These are phyloP conservation scores for Zaprionus africanus DNA, from an alignment of 1,140 invertebrate genomes.

Conservation along the genomic window DNA sequence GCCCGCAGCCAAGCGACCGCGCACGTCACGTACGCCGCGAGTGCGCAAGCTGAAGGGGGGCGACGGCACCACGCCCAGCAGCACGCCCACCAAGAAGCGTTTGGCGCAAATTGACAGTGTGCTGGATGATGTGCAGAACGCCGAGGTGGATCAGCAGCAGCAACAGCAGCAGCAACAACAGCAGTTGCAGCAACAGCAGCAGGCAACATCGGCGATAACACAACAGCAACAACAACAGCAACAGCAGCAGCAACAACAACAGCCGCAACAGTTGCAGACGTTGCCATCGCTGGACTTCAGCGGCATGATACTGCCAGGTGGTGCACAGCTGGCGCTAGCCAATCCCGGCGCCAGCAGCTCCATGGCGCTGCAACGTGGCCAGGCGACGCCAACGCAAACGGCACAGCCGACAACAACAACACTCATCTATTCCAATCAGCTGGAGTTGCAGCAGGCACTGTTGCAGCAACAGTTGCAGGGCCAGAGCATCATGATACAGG, in stretches of 20 bases:
- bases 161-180: slow-evolving; percentile 40
- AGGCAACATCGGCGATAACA: slow-evolving; percentile 44
- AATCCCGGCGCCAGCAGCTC: slow-evolving; percentile 74
- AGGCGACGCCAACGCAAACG: slow-evolving; percentile 53
- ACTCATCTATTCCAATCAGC: slow-evolving; percentile 79
- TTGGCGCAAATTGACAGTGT: slow-evolving; percentile 80
- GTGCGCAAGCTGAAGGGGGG: slow-evolving; percentile 65
- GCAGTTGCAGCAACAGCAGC: slow-evolving; percentile 53
- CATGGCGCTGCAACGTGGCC: slow-evolving; percentile 61
- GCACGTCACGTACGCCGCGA: slow-evolving; percentile 61
- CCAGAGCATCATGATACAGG: slow-evolving; percentile 82
- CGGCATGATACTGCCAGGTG: slow-evolving; percentile 79
- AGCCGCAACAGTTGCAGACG: slow-evolving; percentile 62
- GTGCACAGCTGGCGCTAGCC: slow-evolving; percentile 73
- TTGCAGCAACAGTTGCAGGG: slow-evolving; percentile 78
- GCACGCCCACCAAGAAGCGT: slow-evolving; percentile 67
- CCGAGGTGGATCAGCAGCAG: slow-evolving; percentile 42
- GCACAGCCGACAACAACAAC: slow-evolving; percentile 65
- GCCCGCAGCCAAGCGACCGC: slow-evolving; percentile 60
- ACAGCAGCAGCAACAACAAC: slow-evolving; percentile 37
- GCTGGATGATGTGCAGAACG: slow-evolving; percentile 77
- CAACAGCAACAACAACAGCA: slow-evolving; percentile 45
- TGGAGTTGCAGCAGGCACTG: slow-evolving; percentile 78
- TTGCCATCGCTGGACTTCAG: slow-evolving; percentile 77
- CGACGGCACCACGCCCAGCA: slow-evolving; percentile 50